Evolutionary conservation across 64 coral and sea anemone genomes (phyloP).

Genomic region (Actinia tenebrosa): DNA sequence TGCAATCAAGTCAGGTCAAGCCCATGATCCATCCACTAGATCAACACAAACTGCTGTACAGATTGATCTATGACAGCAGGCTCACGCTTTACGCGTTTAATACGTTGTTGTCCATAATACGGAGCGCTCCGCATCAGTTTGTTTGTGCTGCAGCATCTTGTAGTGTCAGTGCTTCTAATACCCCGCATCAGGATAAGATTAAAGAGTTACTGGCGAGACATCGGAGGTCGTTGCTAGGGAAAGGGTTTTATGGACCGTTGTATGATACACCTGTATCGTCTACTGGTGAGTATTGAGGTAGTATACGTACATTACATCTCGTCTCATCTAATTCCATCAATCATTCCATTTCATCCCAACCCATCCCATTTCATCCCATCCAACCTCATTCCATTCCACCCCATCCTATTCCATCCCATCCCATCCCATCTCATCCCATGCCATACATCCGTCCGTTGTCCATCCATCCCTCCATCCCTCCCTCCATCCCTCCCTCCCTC

Average conservation of each 20-base stretch:
- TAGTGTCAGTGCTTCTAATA: constrained; percentile 85
- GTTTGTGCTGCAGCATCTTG: constrained; percentile 79
- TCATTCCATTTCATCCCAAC: no score
- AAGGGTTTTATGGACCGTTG: constrained; percentile 93
- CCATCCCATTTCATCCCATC: no score
- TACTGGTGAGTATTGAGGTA: not conserved
- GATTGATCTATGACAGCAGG: constrained; percentile 73
- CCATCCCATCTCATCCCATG: not conserved
- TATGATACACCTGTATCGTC: constrained; percentile 55
- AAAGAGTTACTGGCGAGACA: constrained; percentile 87
- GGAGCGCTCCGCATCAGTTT: constrained; percentile 81
- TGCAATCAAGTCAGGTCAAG: constrained; percentile 20
- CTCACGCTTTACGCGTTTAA: constrained; percentile 88
- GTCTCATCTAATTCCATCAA: no score
- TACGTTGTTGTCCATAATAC: constrained; percentile 61
- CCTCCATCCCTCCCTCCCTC: no score
- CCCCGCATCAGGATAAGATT: constrained; percentile 90
- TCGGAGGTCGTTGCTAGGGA: constrained; percentile 76
- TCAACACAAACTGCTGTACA: constrained; percentile 83
- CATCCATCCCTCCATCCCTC: no score
- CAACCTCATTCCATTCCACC: no score
- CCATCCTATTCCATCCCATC: no score
- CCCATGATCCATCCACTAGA: constrained; percentile 65
- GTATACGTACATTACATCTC: no score
- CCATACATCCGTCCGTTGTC: not conserved